Percentiles rank a stretch among this genome's conserved stretches.
Conservation (phyloP, 2,888 invertebrate species). For the Monopis laevigella region DNA sequence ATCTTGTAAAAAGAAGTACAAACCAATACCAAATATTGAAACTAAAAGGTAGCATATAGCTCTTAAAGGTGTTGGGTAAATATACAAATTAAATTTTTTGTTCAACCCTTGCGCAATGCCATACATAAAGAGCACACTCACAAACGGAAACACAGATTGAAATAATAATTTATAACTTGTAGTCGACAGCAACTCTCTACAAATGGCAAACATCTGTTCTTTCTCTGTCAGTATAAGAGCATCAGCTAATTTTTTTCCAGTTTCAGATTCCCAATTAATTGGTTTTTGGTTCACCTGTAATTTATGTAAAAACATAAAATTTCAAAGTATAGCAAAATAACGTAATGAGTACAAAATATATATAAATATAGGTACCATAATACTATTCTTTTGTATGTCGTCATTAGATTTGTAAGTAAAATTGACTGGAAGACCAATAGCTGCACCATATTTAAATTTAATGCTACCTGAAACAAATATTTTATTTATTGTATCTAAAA, state of each 20-base stretch:
- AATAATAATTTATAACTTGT: conserved; percentile 67
- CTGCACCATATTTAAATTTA: conserved; percentile 67
- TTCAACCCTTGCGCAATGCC: conserved; percentile 62
- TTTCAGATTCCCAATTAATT: conserved; percentile 72
- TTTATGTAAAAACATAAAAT: background rate
- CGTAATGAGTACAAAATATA: background rate
- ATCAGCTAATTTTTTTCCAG: conserved; percentile 69
- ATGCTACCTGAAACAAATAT: conserved; percentile 57
- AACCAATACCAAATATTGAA: conserved; percentile 63
- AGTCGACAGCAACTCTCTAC: conserved; percentile 74
- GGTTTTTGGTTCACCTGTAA: conserved; percentile 68
- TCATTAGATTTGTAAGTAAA: conserved; percentile 67
- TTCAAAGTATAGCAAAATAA: background rate
- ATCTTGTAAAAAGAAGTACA: conserved; percentile 74
- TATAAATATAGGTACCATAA: conserved; percentile 45
- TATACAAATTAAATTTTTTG: conserved; percentile 59
- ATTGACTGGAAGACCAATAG: conserved; percentile 79
- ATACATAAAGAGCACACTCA: conserved; percentile 59
- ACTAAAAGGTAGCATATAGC: conserved; percentile 60
- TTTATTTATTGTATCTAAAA: no score
- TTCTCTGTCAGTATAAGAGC: conserved; percentile 79
- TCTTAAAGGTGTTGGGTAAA: conserved; percentile 55
- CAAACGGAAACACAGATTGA: conserved; percentile 62
- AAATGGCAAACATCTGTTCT: conserved; percentile 83
- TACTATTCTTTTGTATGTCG: conserved; percentile 66